phyloP scores from a whole-genome alignment of 2,888 invertebrate species.

The Acanthococcus lagerstroemiae region DNA sequence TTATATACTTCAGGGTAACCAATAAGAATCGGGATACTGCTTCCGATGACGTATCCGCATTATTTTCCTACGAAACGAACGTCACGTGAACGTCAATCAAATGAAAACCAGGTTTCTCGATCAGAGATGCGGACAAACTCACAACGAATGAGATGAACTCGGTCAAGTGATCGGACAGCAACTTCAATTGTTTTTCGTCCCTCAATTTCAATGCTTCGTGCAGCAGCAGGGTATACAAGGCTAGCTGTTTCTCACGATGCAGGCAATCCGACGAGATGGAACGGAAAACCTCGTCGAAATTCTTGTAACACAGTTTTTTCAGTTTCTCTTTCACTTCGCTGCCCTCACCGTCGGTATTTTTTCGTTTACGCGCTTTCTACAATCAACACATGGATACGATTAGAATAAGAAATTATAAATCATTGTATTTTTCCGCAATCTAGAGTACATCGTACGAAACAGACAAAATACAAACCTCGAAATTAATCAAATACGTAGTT shows the following conservation, averaged over 20 bases:
- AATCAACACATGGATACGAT: background rate
- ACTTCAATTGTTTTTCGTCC: background rate
- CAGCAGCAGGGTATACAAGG: background rate
- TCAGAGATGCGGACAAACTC: background rate
- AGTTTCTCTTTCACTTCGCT: background rate
- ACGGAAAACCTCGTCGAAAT: conserved; percentile 1
- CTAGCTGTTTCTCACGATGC: background rate
- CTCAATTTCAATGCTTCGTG: background rate
- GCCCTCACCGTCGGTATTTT: background rate
- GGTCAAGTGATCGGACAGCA: background rate
- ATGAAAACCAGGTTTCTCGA: no score
- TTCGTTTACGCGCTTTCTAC: background rate
- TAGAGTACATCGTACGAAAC: background rate
- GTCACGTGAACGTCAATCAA: no score
- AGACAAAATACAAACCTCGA: background rate
- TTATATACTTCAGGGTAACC: background rate
- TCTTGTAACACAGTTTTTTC: background rate
- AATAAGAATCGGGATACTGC: background rate
- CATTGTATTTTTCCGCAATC: no score
- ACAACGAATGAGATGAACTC: background rate
- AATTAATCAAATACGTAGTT: background rate
- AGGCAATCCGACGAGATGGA: background rate
- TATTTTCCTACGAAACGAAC: background rate
- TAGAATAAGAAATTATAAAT: no score
- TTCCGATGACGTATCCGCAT: background rate